Conservation (phyloP, 2,888 invertebrate species). For the Psylliodes chrysocephalus region DNA sequence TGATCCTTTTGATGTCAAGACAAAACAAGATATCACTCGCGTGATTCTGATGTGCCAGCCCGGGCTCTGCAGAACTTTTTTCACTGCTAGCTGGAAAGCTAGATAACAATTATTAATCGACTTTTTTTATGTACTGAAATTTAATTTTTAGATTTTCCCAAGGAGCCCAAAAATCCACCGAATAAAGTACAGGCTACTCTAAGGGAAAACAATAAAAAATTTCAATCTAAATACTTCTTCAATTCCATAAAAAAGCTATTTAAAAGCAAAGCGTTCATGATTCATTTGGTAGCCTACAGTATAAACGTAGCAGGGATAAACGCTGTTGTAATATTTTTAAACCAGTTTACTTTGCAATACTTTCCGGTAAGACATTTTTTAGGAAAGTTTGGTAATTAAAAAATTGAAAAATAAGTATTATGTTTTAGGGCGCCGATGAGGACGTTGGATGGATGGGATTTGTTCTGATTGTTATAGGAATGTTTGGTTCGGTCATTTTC, state of each 20-base stretch:
- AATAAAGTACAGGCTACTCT: slow-evolving; percentile 67
- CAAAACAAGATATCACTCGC: no score
- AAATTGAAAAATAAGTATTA: no score
- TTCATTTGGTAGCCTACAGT: slow-evolving; percentile 86
- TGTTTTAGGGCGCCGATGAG: slow-evolving; percentile 68
- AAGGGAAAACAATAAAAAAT: slow-evolving; percentile 65
- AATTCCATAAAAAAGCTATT: slow-evolving; percentile 78
- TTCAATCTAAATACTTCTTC: slow-evolving; percentile 67
- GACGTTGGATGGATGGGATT: slow-evolving; percentile 91
- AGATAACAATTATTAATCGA: no score
- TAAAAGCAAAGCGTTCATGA: slow-evolving; percentile 80
- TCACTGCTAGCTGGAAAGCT: no score
- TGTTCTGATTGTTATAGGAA: slow-evolving; percentile 87
- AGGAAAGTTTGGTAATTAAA: no score
- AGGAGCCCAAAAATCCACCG: slow-evolving; percentile 68
- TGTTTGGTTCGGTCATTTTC: slow-evolving; percentile 87
- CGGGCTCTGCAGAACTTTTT: no score
- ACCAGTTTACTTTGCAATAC: slow-evolving; percentile 82
- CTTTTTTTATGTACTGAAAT: no score
- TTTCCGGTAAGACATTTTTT: slow-evolving; percentile 75
- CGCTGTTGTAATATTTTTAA: slow-evolving; percentile 91
- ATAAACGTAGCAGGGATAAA: slow-evolving; percentile 97
- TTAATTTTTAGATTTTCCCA: slow-evolving; percentile 70
- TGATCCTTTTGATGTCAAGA: no score
- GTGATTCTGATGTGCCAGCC: no score